Conservation (phyloP, 2,797 vertebrate genomes). For the Oceanodroma leucorhoa region DNA sequence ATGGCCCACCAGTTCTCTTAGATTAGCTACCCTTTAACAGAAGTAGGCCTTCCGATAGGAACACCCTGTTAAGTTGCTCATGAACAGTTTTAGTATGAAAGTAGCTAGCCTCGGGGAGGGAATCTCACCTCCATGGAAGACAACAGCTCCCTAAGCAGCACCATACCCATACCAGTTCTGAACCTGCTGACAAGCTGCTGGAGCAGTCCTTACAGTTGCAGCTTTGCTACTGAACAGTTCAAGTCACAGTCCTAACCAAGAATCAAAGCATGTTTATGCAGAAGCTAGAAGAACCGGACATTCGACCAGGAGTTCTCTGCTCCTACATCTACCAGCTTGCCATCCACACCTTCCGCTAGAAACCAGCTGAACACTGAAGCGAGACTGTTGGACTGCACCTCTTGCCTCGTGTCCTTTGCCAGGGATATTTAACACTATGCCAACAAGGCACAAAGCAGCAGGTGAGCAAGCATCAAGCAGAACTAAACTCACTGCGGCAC, state of each 20-base stretch:
- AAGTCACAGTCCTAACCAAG: not conserved
- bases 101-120: not conserved
- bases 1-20: not conserved
- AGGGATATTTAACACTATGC: not conserved
- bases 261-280: not conserved
- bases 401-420: not conserved
- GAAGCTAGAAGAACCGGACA: not conserved
- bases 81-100: not conserved
- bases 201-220: not conserved
- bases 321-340: not conserved
- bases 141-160: not conserved
- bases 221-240: not conserved
- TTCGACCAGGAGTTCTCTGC: not conserved
- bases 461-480: not conserved
- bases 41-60: not conserved
- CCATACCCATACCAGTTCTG: not conserved
- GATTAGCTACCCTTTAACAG: not conserved
- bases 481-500: not conserved
- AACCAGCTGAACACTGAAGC: accelerated
- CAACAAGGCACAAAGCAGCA: not conserved
- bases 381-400: not conserved
- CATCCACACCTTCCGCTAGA: not conserved
- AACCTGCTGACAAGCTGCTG: not conserved
- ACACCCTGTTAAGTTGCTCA: not conserved
- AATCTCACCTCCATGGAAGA: not conserved